Conservation (phyloP, 2,888 invertebrate genomes). For the Caenorhabditis macrosperma region DNA sequence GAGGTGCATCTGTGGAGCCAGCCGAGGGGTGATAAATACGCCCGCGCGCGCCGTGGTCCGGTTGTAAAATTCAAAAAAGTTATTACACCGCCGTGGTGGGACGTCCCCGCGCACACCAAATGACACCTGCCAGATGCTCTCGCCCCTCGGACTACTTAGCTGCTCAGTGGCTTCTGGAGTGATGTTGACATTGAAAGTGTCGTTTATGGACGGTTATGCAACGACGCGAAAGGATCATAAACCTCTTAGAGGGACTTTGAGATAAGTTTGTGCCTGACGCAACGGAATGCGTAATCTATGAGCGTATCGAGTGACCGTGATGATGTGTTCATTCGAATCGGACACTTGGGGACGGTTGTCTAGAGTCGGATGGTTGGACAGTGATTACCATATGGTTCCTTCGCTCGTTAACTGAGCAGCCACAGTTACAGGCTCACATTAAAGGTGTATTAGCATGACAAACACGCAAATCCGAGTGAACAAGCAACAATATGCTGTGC, state of each 20-base stretch:
- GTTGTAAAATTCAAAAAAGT: constrained; percentile 40
- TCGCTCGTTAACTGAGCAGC: no score
- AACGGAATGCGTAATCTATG: constrained; percentile 3
- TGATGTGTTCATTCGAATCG: not conserved
- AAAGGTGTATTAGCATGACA: not conserved
- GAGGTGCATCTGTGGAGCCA: not conserved
- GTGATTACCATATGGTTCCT: no score
- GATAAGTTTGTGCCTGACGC: constrained; percentile 44
- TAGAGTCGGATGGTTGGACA: no score
- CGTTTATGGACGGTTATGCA: not conserved
- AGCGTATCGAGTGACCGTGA: constrained; percentile 5
- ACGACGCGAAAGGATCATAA: constrained; percentile 27
- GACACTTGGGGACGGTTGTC: not conserved
- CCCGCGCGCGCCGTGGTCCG: not conserved
- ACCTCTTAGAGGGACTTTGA: constrained; percentile 21
- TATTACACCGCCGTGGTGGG: constrained; percentile 37
- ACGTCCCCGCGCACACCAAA: constrained; percentile 9
- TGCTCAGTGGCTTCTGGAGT: not conserved
- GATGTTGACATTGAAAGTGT: not conserved
- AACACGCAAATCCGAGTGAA: not conserved
- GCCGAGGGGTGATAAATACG: constrained; percentile 45
- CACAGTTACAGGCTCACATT: no score
- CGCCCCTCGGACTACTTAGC: no score
- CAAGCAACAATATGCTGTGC: not conserved
- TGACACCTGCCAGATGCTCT: constrained; percentile 50